These are phyloP conservation scores for Bradypodion ventrale DNA, from an alignment of 2,797 vertebrate genomes.

Conservation along the genomic window DNA sequence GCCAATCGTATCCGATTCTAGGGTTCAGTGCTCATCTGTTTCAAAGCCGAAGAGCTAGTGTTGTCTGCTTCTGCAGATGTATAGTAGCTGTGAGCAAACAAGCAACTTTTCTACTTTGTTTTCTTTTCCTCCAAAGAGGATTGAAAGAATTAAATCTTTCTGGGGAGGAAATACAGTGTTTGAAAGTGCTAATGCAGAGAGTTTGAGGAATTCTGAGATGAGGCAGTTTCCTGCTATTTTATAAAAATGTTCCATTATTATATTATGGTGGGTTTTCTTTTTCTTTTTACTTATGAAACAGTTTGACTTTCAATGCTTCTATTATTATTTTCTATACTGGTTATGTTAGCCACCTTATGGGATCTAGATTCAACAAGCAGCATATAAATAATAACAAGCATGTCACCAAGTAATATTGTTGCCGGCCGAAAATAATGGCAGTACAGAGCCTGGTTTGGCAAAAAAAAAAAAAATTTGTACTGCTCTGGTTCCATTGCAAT, in stretches of 20 bases:
- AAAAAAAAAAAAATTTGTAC: too few relatives aligned
- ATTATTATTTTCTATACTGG: too few relatives aligned
- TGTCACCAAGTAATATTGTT: too few relatives aligned
- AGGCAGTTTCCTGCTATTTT: too few relatives aligned
- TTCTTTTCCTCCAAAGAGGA: not conserved
- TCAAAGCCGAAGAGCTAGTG: too few relatives aligned
- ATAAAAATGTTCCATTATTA: not conserved
- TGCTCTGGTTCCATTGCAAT: too few relatives aligned
- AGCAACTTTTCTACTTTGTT: not conserved
- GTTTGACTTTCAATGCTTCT: not conserved
- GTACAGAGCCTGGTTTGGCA: too few relatives aligned
- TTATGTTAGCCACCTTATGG: not conserved
- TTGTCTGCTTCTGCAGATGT: too few relatives aligned
- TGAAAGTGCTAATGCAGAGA: not conserved
- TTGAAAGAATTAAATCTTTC: not conserved
- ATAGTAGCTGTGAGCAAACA: conserved; percentile 39
- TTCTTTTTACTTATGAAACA: not conserved
- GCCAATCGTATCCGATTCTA: too few relatives aligned
- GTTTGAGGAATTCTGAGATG: not conserved
- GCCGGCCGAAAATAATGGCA: too few relatives aligned
- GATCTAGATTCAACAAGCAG: not conserved
- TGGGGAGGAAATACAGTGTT: not conserved
- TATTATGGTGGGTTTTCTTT: not conserved
- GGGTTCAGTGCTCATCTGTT: too few relatives aligned
- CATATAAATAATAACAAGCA: too few relatives aligned